Conservation (phyloP, 2,797 vertebrate genomes). For the Bovichtus diacanthus region DNA sequence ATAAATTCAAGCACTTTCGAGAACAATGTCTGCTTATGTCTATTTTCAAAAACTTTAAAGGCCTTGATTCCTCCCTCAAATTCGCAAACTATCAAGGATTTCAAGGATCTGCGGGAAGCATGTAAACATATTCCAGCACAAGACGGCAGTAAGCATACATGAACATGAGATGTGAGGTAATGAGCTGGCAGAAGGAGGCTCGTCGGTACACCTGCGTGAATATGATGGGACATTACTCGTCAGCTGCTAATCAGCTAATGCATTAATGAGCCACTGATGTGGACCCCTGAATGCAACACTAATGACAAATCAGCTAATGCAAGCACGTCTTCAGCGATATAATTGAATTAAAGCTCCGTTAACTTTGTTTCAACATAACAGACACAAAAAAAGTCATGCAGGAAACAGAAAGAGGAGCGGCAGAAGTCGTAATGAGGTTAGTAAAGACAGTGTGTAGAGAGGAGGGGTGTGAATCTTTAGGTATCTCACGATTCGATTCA, state of each 20-base stretch:
- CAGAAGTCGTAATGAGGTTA: not conserved
- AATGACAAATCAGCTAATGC: not conserved
- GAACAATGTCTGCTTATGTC: too few relatives aligned
- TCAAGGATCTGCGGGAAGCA: too few relatives aligned
- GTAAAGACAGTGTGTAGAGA: not conserved
- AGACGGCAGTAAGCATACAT: not conserved
- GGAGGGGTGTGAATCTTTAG: too few relatives aligned
- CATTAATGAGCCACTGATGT: not conserved
- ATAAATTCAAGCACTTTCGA: too few relatives aligned
- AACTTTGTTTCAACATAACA: not conserved
- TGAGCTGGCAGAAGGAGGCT: too few relatives aligned
- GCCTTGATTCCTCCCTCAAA: too few relatives aligned
- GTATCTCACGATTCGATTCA: too few relatives aligned
- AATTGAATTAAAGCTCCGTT: slow-evolving; percentile 4
- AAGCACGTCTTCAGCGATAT: not conserved
- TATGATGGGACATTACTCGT: too few relatives aligned
- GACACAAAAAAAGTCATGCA: not conserved
- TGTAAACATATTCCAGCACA: too few relatives aligned
- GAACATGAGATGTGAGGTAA: not conserved
- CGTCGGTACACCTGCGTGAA: not conserved
- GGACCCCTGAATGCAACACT: not conserved
- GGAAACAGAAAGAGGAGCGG: not conserved
- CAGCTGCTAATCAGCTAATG: not conserved
- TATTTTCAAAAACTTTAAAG: too few relatives aligned
- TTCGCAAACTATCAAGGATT: too few relatives aligned